Base-by-base conservation (phyloP, 2,888 invertebrate genomes). In the Eupithecia subfuscata region DNA sequence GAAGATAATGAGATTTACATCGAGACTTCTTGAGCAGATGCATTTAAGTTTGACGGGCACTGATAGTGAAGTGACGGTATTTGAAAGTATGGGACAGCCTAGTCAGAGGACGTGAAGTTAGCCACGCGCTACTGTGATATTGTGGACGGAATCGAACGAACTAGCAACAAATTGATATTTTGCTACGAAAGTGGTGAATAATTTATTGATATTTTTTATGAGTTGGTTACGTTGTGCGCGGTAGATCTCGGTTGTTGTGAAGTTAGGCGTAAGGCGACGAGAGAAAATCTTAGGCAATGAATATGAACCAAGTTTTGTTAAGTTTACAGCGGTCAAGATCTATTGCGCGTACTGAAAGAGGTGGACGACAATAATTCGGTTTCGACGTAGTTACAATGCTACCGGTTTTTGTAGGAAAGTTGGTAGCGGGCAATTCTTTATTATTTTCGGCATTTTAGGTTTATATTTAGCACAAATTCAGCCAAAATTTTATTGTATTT, bases 401-500 rank as follows among this genome's bases (percentile, higher is more conserved):
- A 77, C 71, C 74, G 34, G 74, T 67, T 76, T 77, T 71, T 71
- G 60, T 76, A 75, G 74, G 45, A 76, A 74, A 77, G 75, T 52
- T 67, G 64, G 64, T 70, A 71, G 75, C 74, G 72, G 71, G 67
- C 70, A 65, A 75, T 68, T 71, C 56, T 14, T 69, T 73, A 65
- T 72, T 75, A 70, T 70, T 75, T 85, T 83, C 81, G 79, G 80
- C 81, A 79, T 82, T 81, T 80, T 79, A 83, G 78, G 74, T 80
- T 71, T 80, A 71, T 76, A 81, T 80, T 83, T 82, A 75, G 78
- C 79, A 79, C 79, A 78, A 81, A 82, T 80, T 84, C 92, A 90
- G 91, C 92, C 92, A 93, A 93, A 93, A 91, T 90, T 83, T 86
- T 84, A 88, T 90, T 92, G 90, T 93, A 93, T 94, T 92, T 90